phyloP scores from a whole-genome alignment of 1,140 invertebrate species.

The Pteromalus puparum region DNA sequence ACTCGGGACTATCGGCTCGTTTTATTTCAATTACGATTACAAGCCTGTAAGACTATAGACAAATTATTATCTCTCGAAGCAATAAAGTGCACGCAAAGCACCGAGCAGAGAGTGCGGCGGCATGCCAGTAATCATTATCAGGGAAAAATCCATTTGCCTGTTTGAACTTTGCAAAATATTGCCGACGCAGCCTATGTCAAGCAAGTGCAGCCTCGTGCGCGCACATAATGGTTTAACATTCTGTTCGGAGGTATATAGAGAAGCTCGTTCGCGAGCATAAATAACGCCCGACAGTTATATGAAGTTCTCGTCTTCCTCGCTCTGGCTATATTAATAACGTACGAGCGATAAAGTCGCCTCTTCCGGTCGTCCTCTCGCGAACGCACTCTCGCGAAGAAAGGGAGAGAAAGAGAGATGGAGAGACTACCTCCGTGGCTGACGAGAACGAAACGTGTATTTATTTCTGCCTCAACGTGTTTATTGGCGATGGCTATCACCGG shows the following conservation, averaged over 20 bases:
- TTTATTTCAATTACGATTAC: background rate
- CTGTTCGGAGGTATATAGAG: constrained; percentile 26
- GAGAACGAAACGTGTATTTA: constrained; percentile 42
- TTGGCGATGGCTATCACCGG: constrained; percentile 48
- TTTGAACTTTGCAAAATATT: constrained; percentile 41
- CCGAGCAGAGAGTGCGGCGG: background rate
- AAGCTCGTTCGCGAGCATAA: constrained; percentile 30
- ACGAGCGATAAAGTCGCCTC: constrained; percentile 50
- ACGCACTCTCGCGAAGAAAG: too few relatives aligned
- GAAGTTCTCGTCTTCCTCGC: constrained; percentile 50
- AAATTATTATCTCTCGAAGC: constrained; percentile 26
- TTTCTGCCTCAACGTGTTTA: constrained; percentile 43
- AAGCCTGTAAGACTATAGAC: background rate
- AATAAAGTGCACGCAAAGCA: background rate
- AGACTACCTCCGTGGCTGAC: constrained; percentile 19
- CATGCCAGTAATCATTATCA: constrained; percentile 35
- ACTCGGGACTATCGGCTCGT: background rate
- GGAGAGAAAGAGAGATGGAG: background rate
- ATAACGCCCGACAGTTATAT: constrained; percentile 50
- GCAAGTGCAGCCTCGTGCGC: constrained; percentile 16
- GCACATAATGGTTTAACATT: constrained; percentile 42
- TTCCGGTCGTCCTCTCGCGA: constrained; percentile 25
- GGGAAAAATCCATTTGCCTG: constrained; percentile 23
- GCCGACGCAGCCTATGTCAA: constrained; percentile 17
- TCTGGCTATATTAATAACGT: constrained; percentile 50